Conservation (phyloP, 2,797 vertebrate species). For the Labeo calbasu region DNA sequence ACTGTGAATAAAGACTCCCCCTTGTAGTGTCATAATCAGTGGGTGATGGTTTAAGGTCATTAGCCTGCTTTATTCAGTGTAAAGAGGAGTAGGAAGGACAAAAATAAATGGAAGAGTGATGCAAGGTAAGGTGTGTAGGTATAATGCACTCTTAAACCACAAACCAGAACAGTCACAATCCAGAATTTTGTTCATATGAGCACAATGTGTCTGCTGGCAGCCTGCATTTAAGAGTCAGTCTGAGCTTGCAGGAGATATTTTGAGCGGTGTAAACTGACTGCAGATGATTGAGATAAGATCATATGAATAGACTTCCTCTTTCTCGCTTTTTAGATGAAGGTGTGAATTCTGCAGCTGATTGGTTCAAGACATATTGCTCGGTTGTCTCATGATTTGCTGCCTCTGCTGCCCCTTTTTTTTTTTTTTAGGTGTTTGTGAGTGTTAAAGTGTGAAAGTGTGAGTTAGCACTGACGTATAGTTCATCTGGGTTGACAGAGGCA, state of each 20-base stretch:
- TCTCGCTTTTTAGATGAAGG: slow-evolving; percentile 59
- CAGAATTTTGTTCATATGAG: background rate
- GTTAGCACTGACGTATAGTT: background rate
- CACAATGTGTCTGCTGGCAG: background rate
- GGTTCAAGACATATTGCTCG: slow-evolving; percentile 48
- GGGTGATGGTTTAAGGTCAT: background rate
- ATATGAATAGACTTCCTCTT: slow-evolving; percentile 67
- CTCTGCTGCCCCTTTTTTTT: slow-evolving; percentile 4
- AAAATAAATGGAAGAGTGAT: background rate
- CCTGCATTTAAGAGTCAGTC: background rate
- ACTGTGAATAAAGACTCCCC: background rate
- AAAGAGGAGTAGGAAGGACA: background rate
- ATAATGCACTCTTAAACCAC: background rate
- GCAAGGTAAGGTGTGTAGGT: background rate
- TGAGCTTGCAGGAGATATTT: slow-evolving; percentile 24
- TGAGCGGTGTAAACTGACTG: background rate
- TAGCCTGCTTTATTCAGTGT: background rate
- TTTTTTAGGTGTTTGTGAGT: background rate
- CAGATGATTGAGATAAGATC: slow-evolving; percentile 47
- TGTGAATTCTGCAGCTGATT: slow-evolving; percentile 68
- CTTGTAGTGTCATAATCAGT: background rate
- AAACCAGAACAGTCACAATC: background rate
- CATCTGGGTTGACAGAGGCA: background rate
- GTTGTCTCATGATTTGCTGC: slow-evolving; percentile 4
- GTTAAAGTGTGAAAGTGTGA: slow-evolving; percentile 65